These are phyloP conservation scores for Anomalospiza imberbis DNA, from an alignment of 2,797 vertebrate species.

Conservation along the genomic window DNA sequence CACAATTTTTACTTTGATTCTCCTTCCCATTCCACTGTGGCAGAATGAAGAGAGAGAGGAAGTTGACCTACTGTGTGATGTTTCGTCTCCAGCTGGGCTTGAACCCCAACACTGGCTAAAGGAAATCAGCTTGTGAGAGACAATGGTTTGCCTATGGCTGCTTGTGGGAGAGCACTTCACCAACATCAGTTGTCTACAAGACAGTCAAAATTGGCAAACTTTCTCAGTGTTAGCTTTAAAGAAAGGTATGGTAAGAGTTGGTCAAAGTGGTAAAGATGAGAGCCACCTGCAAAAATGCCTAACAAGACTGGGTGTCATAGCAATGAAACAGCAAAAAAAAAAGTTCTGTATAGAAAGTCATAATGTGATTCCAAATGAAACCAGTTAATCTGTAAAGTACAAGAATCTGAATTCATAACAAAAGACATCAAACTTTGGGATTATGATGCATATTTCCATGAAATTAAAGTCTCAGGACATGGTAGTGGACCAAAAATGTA, in stretches of 20 bases:
- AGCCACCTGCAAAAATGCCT: not conserved
- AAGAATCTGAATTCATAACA: not conserved
- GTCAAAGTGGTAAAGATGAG: not conserved
- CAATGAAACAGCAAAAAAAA: not conserved
- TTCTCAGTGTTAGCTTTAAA: not conserved
- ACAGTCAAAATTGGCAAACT: not conserved
- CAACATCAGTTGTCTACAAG: not conserved
- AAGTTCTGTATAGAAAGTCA: not conserved
- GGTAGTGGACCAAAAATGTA: not conserved
- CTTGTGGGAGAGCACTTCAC: not conserved
- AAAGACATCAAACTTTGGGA: not conserved
- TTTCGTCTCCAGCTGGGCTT: not conserved
- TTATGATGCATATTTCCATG: not conserved
- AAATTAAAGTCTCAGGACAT: not conserved
- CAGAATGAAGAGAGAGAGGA: not conserved
- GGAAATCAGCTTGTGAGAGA: not conserved
- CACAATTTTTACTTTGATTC: not conserved
- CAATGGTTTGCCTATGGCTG: not conserved
- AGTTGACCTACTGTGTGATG: fast-evolving
- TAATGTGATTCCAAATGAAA: not conserved
- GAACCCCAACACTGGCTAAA: not conserved
- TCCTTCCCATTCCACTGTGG: not conserved
- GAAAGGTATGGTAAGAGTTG: not conserved
- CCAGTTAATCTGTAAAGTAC: not conserved
- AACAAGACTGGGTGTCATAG: not conserved